Conservation (phyloP, 2,888 invertebrate species). For the Steromphala cineraria region DNA sequence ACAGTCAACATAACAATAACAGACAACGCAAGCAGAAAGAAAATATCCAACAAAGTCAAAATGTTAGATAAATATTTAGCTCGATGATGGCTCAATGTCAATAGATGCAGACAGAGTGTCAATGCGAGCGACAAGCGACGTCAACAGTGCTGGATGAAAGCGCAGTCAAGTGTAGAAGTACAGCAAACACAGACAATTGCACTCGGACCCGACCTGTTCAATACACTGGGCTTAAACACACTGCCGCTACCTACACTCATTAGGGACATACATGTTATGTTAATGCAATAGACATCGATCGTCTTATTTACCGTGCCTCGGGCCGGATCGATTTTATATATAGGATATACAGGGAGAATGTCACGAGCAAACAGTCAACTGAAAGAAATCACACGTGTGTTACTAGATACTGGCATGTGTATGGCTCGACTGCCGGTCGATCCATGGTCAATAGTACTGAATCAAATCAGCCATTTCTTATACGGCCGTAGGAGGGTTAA, state of each 20-base stretch:
- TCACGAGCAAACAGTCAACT: neutral
- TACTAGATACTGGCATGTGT: neutral
- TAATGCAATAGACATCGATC: constrained; percentile 10
- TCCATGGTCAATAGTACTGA: neutral
- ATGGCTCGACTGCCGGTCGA: neutral
- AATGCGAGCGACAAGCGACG: no score
- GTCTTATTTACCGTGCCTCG: neutral
- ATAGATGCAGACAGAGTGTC: no score
- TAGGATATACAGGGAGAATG: neutral
- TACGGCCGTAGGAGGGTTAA: neutral
- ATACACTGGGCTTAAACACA: no score
- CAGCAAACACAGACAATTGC: no score
- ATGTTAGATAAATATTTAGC: neutral
- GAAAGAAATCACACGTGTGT: neutral
- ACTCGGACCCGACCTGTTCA: no score
- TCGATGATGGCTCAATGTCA: no score
- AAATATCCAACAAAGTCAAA: neutral
- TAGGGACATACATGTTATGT: neutral
- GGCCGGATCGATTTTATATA: neutral
- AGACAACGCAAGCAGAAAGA: neutral
- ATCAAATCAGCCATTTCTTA: neutral
- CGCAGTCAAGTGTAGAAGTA: no score
- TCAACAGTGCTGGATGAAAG: no score
- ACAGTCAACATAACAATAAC: neutral
- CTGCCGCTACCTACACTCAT: neutral